Conservation (phyloP, 2,113 vertebrate genomes). For the Crotalus helleri region DNA sequence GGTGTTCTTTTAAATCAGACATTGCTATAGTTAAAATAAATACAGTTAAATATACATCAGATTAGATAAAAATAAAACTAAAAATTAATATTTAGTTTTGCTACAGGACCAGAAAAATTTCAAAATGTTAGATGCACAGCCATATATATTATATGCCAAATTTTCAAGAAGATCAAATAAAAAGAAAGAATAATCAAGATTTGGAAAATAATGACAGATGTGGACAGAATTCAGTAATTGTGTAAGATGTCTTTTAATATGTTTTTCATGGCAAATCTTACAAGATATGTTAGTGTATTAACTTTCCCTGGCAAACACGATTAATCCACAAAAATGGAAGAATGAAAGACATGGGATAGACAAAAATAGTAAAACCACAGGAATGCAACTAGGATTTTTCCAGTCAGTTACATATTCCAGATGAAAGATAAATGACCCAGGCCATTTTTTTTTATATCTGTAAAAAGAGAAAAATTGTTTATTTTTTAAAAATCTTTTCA, state of each 20-base stretch:
- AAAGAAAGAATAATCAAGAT: not conserved
- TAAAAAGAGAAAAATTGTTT: not conserved
- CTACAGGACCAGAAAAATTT: not conserved
- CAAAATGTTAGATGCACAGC: not conserved
- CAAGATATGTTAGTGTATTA: not conserved
- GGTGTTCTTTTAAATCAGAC: not conserved
- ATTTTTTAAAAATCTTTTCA: not conserved
- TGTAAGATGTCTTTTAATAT: not conserved
- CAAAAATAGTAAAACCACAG: constrained; percentile 10
- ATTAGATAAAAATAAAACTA: not conserved
- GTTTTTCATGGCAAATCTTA: not conserved
- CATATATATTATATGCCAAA: not conserved
- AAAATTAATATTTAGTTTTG: not conserved
- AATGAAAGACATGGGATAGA: constrained; percentile 5
- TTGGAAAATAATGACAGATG: not conserved
- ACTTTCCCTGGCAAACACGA: not conserved
- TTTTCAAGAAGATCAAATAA: not conserved
- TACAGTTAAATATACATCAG: not conserved
- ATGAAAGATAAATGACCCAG: not conserved
- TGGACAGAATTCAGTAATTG: not conserved
- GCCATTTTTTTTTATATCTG: not conserved
- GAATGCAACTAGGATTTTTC: not conserved
- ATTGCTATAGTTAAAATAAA: not conserved
- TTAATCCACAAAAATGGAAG: not conserved
- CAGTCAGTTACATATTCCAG: not conserved